phyloP scores from a whole-genome alignment of 2,797 vertebrate species.

The Ara ararauna region DNA sequence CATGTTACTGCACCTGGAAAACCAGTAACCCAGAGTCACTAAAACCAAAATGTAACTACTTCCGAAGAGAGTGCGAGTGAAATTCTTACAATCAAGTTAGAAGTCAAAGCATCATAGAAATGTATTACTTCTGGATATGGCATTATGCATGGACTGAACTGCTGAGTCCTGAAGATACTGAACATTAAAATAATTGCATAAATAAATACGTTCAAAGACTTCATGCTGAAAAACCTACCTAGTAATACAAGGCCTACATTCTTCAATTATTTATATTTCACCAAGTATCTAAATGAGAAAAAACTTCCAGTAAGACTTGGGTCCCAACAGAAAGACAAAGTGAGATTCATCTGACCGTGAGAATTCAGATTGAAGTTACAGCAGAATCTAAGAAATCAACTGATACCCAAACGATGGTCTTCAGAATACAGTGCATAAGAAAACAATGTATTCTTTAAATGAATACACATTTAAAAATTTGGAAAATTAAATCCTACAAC shows the following conservation, averaged over 20 bases:
- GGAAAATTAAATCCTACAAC: neutral
- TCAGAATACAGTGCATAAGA: neutral
- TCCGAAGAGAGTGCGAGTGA: fast-evolving
- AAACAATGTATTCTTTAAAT: neutral
- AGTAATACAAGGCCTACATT: neutral
- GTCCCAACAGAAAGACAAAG: neutral
- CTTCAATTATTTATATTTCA: neutral
- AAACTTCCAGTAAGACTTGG: neutral
- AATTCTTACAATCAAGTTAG: neutral
- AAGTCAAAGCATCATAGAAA: neutral
- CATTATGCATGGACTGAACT: neutral
- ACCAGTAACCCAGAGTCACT: neutral
- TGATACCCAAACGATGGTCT: neutral
- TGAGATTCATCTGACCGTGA: neutral
- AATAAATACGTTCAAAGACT: neutral
- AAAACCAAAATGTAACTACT: neutral
- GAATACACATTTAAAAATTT: neutral
- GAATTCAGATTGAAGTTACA: neutral
- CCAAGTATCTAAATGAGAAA: neutral
- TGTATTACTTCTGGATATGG: neutral
- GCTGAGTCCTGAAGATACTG: neutral
- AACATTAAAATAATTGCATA: neutral
- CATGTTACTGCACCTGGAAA: neutral
- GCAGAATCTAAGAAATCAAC: neutral
- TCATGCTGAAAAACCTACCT: neutral